Evolutionary conservation across 2,888 invertebrate species (phyloP).

Genomic region (Tholera decimalis): DNA sequence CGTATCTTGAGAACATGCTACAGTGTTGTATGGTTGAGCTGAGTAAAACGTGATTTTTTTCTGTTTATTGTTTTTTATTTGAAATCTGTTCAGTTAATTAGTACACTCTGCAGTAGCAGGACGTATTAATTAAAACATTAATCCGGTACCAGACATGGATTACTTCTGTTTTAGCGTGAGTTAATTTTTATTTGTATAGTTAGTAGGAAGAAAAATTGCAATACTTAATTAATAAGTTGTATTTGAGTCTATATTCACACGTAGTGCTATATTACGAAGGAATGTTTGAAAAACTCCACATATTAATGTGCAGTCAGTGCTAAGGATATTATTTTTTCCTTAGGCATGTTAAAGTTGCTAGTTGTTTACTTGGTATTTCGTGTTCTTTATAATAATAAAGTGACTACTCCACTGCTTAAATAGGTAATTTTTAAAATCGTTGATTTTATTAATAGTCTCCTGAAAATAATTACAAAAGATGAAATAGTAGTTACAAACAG

Average conservation of each 20-base stretch:
- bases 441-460: neutral
- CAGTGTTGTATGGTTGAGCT: constrained; percentile 69
- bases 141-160: constrained; percentile 80
- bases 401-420: neutral
- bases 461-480: constrained; percentile 2
- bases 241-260: neutral
- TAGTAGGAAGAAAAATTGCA: constrained; percentile 17
- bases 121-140: constrained; percentile 80
- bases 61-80: constrained; percentile 79
- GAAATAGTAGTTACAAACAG: constrained; percentile 15
- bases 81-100: constrained; percentile 86
- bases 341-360: neutral
- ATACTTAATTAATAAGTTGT: constrained; percentile 9
- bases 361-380: neutral
- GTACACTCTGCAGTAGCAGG: constrained; percentile 75
- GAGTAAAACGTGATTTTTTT: constrained; percentile 78
- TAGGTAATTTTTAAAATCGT: constrained; percentile 8
- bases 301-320: constrained; percentile 10
- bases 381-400: neutral
- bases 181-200: constrained; percentile 57
- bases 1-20: constrained; percentile 72
- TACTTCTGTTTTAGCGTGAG: constrained; percentile 75
- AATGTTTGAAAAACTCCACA: constrained; percentile 27
- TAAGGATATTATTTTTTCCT: neutral
- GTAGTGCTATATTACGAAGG: neutral